Evolutionary conservation across 2,113 vertebrate genomes (phyloP).

Genomic region (Misgurnus mizolepis): DNA sequence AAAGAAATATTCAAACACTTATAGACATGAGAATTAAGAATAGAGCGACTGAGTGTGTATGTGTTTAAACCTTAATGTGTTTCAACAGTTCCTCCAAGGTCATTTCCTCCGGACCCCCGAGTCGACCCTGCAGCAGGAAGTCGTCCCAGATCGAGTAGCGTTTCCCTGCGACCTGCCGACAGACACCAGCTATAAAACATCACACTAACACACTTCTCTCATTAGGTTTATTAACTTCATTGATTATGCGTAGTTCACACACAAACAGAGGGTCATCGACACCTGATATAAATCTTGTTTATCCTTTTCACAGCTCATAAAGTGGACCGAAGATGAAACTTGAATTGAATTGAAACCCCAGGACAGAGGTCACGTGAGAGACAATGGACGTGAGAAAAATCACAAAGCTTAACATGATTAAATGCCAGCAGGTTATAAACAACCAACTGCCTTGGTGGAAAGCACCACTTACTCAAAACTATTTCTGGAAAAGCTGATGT

Average conservation of each 20-base stretch:
- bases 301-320: not conserved
- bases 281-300: slow-evolving; percentile 2
- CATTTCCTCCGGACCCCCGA: slow-evolving; percentile 72
- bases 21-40: not conserved
- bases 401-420: not conserved
- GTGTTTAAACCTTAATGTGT: slow-evolving; percentile 77
- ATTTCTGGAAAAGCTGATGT: too few species aligned
- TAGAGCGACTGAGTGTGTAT: slow-evolving; percentile 37
- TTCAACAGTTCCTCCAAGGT: slow-evolving; percentile 80
- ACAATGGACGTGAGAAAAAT: not conserved
- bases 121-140: slow-evolving; percentile 73
- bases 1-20: not conserved
- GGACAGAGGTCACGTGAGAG: not conserved
- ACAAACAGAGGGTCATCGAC: not conserved
- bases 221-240: not conserved
- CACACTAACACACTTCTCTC: slow-evolving; percentile 21
- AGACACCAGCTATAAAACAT: slow-evolving; percentile 49
- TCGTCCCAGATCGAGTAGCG: slow-evolving; percentile 81
- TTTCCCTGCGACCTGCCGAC: slow-evolving; percentile 74
- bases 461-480: too few species aligned
- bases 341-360: not conserved
- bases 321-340: not conserved
- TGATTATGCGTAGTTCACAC: not conserved
- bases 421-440: too few species aligned
- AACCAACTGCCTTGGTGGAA: not conserved